These are phyloP conservation scores for Matsumurasca onukii DNA, from an alignment of 1,140 invertebrate genomes.

Conservation along the genomic window DNA sequence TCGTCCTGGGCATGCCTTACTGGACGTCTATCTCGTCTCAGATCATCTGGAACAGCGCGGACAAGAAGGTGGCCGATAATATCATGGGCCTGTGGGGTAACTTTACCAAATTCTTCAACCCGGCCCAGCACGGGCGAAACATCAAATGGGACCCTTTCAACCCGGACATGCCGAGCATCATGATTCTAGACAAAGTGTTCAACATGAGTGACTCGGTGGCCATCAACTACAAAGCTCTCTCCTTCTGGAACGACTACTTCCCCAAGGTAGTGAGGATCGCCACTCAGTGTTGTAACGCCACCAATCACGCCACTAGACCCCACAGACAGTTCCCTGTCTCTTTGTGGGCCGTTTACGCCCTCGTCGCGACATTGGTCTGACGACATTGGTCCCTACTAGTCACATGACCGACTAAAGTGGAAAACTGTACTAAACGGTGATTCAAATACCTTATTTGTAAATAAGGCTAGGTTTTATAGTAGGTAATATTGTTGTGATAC, in stretches of 20 bases:
- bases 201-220: constrained; percentile 64
- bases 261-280: constrained; percentile 56
- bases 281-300: constrained; percentile 36
- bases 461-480: too few species aligned
- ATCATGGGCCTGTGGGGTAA: constrained; percentile 75
- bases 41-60: constrained; percentile 67
- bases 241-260: constrained; percentile 81
- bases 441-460: too few species aligned
- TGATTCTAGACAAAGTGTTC: constrained; percentile 71
- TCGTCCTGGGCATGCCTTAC: constrained; percentile 74
- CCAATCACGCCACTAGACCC: constrained; percentile 20
- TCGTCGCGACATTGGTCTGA: neutral
- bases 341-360: neutral
- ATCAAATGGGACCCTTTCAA: constrained; percentile 72
- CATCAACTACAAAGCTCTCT: constrained; percentile 71
- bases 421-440: too few species aligned
- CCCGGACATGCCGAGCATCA: constrained; percentile 59
- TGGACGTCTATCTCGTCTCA: constrained; percentile 51
- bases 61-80: constrained; percentile 72
- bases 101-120: constrained; percentile 70
- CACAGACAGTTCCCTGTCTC: neutral
- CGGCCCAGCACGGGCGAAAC: constrained; percentile 59
- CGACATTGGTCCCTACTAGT: neutral
- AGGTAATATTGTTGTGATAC: constrained; percentile 8
- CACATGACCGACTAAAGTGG: too few species aligned